Evolutionary conservation across 2,113 vertebrate species (phyloP), one percentile per base, ranked within the genome.

Genomic region (Ictalurus punctatus): DNA sequence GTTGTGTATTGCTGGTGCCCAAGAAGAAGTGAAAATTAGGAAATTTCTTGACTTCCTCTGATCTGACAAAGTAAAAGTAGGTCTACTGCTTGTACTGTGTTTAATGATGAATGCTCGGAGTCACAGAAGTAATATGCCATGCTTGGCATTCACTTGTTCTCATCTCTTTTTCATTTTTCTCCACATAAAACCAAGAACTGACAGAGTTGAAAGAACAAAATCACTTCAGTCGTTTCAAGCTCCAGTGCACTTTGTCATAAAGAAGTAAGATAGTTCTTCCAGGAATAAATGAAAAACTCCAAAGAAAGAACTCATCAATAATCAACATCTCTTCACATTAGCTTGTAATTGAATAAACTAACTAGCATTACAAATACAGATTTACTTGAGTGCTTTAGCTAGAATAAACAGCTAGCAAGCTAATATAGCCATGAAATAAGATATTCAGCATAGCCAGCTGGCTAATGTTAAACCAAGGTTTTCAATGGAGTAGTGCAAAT

Each of bases 141-240:
- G 12, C 79, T 58, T 19, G n/a, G n/a, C 16, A 34, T 34, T 81
- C 52, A 58, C 7, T 58, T 58, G n/a, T 81, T 58, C 52, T 81
- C 79, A 21, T n/a, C 74, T 78, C 40, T 79, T 81, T 81, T 81
- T 81, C n/a, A 21, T 30, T 81, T 81, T 81, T 30, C n/a, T 54
- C 27, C 27, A 2, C 48, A 54, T 6, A 80, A 80, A 81, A 58
- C 2, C 14, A 10, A 10, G n/a, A 81, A 81, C 8, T 34, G 78
- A 58, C 52, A 58, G 27, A 56, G 25, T 54, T 80, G 48, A 80
- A 80, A 54, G 52, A 58, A 58, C 6, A 58, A 58, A 81, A 81
- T 58, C 16, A 7, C 14, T 81, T 58, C 9, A 30, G 16, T 19
- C 13, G 3, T 40, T 58, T 81, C 6, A 81, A 58, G 79, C 79